A percentile compares a stretch with the other conserved stretches of the same genome.
These are phyloP conservation scores for Lordiphosa mommai DNA, from an alignment of 1,140 invertebrate species.

Conservation along the genomic window DNA sequence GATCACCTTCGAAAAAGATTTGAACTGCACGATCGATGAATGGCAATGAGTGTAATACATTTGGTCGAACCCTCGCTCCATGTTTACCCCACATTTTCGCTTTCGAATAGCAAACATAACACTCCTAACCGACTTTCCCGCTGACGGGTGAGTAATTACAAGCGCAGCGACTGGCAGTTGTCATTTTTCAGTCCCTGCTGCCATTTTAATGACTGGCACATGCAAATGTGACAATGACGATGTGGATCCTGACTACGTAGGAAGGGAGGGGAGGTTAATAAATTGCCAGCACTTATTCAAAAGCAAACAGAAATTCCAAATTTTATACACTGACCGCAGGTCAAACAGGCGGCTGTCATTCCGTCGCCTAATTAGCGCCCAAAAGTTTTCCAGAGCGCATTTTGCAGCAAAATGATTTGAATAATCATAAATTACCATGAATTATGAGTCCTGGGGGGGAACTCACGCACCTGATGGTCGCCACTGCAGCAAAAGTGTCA, in stretches of 20 bases:
- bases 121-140: not conserved
- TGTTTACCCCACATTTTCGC: conserved; percentile 8
- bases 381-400: conserved; percentile 30
- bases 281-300: conserved; percentile 63
- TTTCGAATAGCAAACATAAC: conserved; percentile 42
- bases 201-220: conserved; percentile 59
- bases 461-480: conserved; percentile 36
- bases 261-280: conserved; percentile 51
- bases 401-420: conserved; percentile 55
- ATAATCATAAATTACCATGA: conserved; percentile 71
- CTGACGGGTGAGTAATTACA: conserved; percentile 57
- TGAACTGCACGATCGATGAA: no score
- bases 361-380: conserved; percentile 54
- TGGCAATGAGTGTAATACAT: not conserved
- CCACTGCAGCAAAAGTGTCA: conserved; percentile 55
- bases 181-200: conserved; percentile 59
- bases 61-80: conserved; percentile 7
- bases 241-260: conserved; percentile 26
- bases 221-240: conserved; percentile 68
- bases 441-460: conserved; percentile 39
- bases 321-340: conserved; percentile 46
- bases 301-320: conserved; percentile 9
- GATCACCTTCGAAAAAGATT: no score
- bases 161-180: conserved; percentile 52
- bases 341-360: conserved; percentile 52